Evolutionary conservation across 1,140 invertebrate species (phyloP).

Genomic region (Anagrus nilaparvatae): DNA sequence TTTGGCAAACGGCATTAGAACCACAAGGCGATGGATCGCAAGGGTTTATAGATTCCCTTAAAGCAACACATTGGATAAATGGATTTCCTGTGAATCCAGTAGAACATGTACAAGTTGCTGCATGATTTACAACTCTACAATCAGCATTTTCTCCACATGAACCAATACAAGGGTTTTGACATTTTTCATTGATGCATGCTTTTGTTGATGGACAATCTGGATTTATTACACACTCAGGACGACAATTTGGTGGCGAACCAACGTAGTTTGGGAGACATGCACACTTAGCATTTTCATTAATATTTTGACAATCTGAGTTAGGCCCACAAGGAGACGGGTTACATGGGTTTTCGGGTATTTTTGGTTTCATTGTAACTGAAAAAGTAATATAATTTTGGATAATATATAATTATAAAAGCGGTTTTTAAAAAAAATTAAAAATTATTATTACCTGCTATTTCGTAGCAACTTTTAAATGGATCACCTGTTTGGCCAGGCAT

Average conservation of each 20-base stretch:
- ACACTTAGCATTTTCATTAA: constrained; percentile 55
- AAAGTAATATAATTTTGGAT: constrained; percentile 3
- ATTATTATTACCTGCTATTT: constrained; percentile 38
- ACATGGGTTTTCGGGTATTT: constrained; percentile 52
- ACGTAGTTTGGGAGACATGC: constrained; percentile 59
- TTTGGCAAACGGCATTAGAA: constrained; percentile 44
- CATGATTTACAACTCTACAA: constrained; percentile 64
- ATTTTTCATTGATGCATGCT: constrained; percentile 66
- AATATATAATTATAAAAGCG: neutral
- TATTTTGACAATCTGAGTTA: constrained; percentile 57
- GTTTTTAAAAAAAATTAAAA: constrained; percentile 5
- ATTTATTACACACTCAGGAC: constrained; percentile 67
- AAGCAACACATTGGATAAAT: constrained; percentile 48
- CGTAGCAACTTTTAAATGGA: constrained; percentile 68
- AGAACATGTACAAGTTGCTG: constrained; percentile 63
- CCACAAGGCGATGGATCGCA: constrained; percentile 51
- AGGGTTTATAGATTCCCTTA: constrained; percentile 31
- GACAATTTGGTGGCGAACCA: constrained; percentile 61
- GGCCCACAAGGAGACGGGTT: constrained; percentile 68
- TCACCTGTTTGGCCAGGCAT: constrained; percentile 69
- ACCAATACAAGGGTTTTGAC: constrained; percentile 64
- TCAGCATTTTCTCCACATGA: constrained; percentile 68
- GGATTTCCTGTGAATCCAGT: constrained; percentile 69
- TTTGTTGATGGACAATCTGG: constrained; percentile 63
- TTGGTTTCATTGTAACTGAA: constrained; percentile 28